Evolutionary conservation across 1,140 invertebrate genomes (phyloP), one percentile per base, ranked within the genome.

Genomic region (Heliothis virescens): DNA sequence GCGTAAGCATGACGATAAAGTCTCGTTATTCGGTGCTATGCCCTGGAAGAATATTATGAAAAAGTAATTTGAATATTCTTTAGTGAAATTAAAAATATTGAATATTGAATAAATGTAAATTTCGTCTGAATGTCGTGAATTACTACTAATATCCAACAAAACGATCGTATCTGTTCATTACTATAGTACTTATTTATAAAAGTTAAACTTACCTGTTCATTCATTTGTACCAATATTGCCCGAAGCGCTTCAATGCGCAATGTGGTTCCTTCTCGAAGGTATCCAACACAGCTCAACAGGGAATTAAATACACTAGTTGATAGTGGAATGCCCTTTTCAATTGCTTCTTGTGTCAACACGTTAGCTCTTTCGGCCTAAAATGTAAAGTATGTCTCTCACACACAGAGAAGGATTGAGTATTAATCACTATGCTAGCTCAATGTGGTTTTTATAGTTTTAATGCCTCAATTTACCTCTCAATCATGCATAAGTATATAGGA

Each of bases 1-100:
- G 75, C 96, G 95, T 9, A 99, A 92, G 79, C 96, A 94, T 0
- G 96, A 89, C 90, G 98, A 98, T 16, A 99, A 92, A 1, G 98
- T 99, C 2, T 94, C 94, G 4, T 97, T 63, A 94, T 98, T 97
- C 52, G 98, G 98, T 7, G 91, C 83, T 65, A 95, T 60, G 60
- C 91, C 93, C 94, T 95, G 74, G 34, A 90, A 87, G 83, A 34
- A 62, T 50, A 15, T 15, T 41, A 12, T 55, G 52, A 55, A 16
- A 55, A 16, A 55, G 21, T 26, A 1, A 26, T 26, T 26, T 26
- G 21, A 26, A 26, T 26, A 26, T 26, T 26, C 21, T 26, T 26
- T 26, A 26, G 21, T 26, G 21, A 26, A 26, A 26, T 26, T 26
- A 26, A 26, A 26, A 26, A 26, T 26, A 26, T 26, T 1, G 2